Evolutionary conservation across 2,888 invertebrate species (phyloP), one percentile per base, ranked within the genome.

Genomic region (Ethmia dodecea): DNA sequence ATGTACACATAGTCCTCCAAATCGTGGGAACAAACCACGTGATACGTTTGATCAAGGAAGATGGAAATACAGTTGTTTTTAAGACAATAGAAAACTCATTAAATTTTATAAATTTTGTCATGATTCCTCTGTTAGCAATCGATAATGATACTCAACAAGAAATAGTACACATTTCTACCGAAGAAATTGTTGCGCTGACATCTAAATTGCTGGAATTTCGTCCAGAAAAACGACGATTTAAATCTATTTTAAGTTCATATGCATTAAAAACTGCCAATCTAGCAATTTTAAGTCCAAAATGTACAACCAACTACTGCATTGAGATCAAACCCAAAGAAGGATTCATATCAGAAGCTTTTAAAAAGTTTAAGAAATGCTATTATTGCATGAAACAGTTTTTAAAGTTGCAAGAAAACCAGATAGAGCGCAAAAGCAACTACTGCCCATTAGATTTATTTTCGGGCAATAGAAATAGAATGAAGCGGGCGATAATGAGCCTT

Each of bases 391-490:
- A 89, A 59, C 90, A 90, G 50, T 77, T 76, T 65, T 48, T 75
- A 25, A 86, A 91, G 86, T 52, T 89, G 37, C 72, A 84, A 56
- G 67, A 83, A 16, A 76, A 80, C n/a, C 71, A 87, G 40, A 89
- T 90, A 40, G 51, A 66, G 16, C 52, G 56, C 3, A 69, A 78
- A 26, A 92, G 91, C 56, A 61, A 70, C n/a, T 93, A 92, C 57
- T 93, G 93, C 52, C 93, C 93, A 0, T 62, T 93, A 36, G 90
- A 92, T 60, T 73, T 93, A 18, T 93, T 91, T 74, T 92, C 92
- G 42, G 92, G 92, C 26, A 68, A 88, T 39, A 74, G 58, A 45
- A 39, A 43, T 9, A 74, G 89, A 55, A 91, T 91, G 89, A 87
- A 77, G 49, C 57, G 59, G 47, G 88, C 91, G 6, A 47, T 91